Base-by-base conservation (phyloP, 2,797 vertebrate genomes). In the Coregonus suidteri region DNA sequence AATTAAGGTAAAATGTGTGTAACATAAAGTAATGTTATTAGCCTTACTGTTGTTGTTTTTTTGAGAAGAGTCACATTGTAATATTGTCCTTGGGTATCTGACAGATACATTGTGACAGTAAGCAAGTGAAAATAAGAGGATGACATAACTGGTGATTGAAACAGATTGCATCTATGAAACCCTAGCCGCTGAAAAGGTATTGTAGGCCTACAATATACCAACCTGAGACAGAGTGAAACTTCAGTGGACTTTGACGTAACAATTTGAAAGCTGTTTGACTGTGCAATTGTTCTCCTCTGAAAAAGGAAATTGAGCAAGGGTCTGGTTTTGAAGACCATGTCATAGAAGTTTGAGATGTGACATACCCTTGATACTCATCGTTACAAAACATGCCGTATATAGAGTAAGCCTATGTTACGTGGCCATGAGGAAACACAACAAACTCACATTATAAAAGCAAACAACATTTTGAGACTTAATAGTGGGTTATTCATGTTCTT, bases 331-430 rank as follows among this genome's bases (percentile, higher is more conserved):
- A 84, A 34, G 75, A 78, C n/a, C 25, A n/a, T 70, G 68, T 79
- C 82, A 87, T 83, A 85, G 86, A 91, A 89, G 88, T 86, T 68
- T 83, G 77, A 81, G 84, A 89, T 15, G 15, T 79, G 34, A 75
- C 81, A 78, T 75, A 75, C 71, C 54, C 2, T 37, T 15, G 4
- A 54, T 54, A 16, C 13, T 3, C 16, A 6, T 14, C 11, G 16
- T 54, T 54, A 54, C 53, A 54, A 54, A 54, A 18, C 53, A 47
- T 47, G 41, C 7, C 6, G 54, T 15, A 18, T n/a, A 56, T 15
- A 56, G 14, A 56, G 14, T 56, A 6, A 1, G 41, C 9, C 25
- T 25, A 34, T 34, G 31, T 47, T 47, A 47, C 6, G 4, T 56
- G 54, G 30, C 4, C 64, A 15, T 14, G 30, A 66, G 65, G 20